Percentiles rank a stretch among this genome's conserved stretches.
Evolutionary conservation across 2,888 invertebrate genomes (phyloP).

Genomic region (Caenorhabditis wallacei): DNA sequence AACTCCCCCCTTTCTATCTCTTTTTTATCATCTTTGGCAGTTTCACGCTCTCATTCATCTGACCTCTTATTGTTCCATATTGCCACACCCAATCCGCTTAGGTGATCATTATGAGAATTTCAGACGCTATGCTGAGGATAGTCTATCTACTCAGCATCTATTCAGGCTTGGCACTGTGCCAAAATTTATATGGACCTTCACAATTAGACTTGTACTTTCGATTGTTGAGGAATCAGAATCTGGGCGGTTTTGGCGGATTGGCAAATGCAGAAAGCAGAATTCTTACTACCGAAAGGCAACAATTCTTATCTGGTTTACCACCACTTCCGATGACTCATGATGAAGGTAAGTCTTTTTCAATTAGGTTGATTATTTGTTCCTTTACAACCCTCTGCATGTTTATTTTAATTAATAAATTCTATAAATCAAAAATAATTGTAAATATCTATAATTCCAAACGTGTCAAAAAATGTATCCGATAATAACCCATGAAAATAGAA

Average conservation of each 20-base stretch:
- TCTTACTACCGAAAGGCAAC: constrained; percentile 50
- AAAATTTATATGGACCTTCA: constrained; percentile 61
- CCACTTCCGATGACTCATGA: constrained; percentile 69
- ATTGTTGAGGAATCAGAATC: constrained; percentile 47
- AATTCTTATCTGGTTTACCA: constrained; percentile 60
- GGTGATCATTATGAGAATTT: neutral
- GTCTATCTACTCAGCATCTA: constrained; percentile 11
- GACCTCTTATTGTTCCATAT: constrained; percentile 13
- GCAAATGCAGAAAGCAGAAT: constrained; percentile 43
- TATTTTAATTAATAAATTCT: too few relatives aligned
- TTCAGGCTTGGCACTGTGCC: constrained; percentile 28
- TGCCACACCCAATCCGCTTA: neutral
- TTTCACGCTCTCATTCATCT: constrained; percentile 26
- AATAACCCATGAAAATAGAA: too few relatives aligned
- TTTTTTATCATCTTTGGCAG: constrained; percentile 15
- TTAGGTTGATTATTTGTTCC: neutral
- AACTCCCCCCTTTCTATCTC: constrained; percentile 11
- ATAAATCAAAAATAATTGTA: neutral
- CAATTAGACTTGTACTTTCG: constrained; percentile 61
- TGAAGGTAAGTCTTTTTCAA: constrained; percentile 53
- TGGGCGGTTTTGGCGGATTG: constrained; percentile 57
- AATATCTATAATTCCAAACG: too few relatives aligned
- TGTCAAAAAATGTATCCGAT: too few relatives aligned
- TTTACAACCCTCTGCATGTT: too few relatives aligned
- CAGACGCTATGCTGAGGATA: constrained; percentile 46